These are phyloP conservation scores for Morbakka virulenta DNA, from an alignment of 30 jellyfish, hydroid and myxozoan species.

Conservation along the genomic window DNA sequence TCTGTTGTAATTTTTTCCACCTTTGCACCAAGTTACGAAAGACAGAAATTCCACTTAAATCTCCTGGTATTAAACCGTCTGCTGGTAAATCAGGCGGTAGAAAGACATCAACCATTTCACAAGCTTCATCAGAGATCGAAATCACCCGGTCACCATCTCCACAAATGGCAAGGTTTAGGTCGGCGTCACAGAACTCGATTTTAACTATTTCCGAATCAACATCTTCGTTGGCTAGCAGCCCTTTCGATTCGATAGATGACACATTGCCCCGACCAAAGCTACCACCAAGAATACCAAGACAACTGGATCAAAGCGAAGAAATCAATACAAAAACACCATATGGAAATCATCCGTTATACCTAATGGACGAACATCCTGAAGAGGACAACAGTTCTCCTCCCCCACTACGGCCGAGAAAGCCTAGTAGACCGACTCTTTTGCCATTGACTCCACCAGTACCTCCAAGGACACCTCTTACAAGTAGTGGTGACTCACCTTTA, in stretches of 20 bases:
- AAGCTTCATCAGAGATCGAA: slow-evolving; percentile 22
- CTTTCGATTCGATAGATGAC: slow-evolving; percentile 29
- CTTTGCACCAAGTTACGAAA: slow-evolving; percentile 57
- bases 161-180: slow-evolving; percentile 5
- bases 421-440: slow-evolving; percentile 3
- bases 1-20: neutral
- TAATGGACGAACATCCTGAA: neutral
- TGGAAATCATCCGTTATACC: slow-evolving; percentile 5
- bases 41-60: slow-evolving; percentile 72
- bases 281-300: slow-evolving; percentile 49
- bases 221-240: slow-evolving; percentile 12
- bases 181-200: slow-evolving; percentile 28
- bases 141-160: slow-evolving; percentile 8
- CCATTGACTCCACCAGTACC: slow-evolving; percentile 29
- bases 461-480: slow-evolving; percentile 1
- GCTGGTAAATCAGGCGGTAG: slow-evolving; percentile 40
- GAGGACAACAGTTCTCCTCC: slow-evolving; percentile 28
- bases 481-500: neutral
- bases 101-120: slow-evolving; percentile 31
- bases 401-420: slow-evolving; percentile 68
- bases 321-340: neutral
- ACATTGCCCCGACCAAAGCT: slow-evolving; percentile 58
- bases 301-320: neutral
- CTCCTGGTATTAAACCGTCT: slow-evolving; percentile 98
- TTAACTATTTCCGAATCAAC: slow-evolving; percentile 34